Evolutionary conservation across 1,140 invertebrate genomes (phyloP).

Genomic region (Drosophila ananassae): DNA sequence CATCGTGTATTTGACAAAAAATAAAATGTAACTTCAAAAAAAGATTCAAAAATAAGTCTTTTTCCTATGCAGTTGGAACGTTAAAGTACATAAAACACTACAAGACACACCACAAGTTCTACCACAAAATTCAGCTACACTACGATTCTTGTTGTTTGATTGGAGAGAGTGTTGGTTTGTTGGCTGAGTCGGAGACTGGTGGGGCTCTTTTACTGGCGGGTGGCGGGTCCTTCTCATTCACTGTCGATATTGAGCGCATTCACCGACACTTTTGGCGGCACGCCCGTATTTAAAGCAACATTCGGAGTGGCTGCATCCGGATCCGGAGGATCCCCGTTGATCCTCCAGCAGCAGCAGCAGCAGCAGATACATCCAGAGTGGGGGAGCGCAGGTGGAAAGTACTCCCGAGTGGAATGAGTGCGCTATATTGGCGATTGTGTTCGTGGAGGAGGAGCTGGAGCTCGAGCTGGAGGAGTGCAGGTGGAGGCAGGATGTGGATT

Average conservation of each 20-base stretch:
- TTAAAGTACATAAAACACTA: slow-evolving; percentile 41
- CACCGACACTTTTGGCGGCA: slow-evolving; percentile 87
- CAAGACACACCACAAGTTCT: slow-evolving; percentile 39
- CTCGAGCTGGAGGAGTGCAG: slow-evolving; percentile 83
- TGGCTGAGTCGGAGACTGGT: slow-evolving; percentile 21
- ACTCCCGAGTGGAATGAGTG: slow-evolving; percentile 82
- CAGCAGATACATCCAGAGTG: slow-evolving; percentile 57
- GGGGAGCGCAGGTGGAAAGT: slow-evolving; percentile 74
- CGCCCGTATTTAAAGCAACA: slow-evolving; percentile 7
- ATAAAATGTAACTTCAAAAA: slow-evolving; percentile 7
- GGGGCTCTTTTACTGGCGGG: not conserved
- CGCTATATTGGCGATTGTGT: slow-evolving; percentile 82
- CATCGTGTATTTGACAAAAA: slow-evolving; percentile 18
- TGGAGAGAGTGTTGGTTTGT: slow-evolving; percentile 40
- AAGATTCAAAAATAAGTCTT: not conserved
- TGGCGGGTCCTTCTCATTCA: slow-evolving; percentile 47
- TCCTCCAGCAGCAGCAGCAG: slow-evolving; percentile 15
- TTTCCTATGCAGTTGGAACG: not conserved
- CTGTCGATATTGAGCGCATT: slow-evolving; percentile 91
- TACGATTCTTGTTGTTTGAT: slow-evolving; percentile 64
- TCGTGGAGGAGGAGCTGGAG: slow-evolving; percentile 83
- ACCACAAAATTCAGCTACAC: slow-evolving; percentile 73
- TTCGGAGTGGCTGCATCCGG: slow-evolving; percentile 8
- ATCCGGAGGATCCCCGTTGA: slow-evolving; percentile 12
- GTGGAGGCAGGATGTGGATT: slow-evolving; percentile 42